phyloP scores from a whole-genome alignment of 2,888 invertebrate genomes.

The Cacoxenus indagator region DNA sequence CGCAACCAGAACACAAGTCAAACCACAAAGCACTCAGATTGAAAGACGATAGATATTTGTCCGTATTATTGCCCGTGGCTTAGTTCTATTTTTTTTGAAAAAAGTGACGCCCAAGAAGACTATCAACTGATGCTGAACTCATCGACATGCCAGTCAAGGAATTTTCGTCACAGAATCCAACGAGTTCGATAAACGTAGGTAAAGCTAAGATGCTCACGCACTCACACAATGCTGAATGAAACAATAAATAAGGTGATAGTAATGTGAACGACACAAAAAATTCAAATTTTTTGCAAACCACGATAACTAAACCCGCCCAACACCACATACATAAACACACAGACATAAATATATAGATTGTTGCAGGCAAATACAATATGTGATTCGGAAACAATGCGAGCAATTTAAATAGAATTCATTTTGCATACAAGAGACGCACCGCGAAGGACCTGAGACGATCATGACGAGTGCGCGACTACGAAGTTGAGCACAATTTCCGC shows the following conservation, averaged over 20 bases:
- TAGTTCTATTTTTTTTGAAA: neutral
- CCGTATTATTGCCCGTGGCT: neutral
- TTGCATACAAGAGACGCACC: slow-evolving; percentile 42
- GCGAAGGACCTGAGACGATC: no score
- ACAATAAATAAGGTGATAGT: neutral
- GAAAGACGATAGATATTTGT: neutral
- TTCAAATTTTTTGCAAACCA: neutral
- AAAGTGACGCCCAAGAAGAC: no score
- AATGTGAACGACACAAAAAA: neutral
- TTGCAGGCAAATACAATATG: neutral
- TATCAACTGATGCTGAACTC: neutral
- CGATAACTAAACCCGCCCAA: neutral
- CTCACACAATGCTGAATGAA: neutral
- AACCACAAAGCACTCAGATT: neutral
- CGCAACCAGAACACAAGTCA: neutral
- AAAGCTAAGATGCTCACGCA: neutral
- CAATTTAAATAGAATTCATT: slow-evolving; percentile 52
- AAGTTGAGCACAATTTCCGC: slow-evolving; percentile 57
- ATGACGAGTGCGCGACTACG: slow-evolving; percentile 29
- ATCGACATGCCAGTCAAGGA: neutral
- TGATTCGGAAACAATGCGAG: slow-evolving; percentile 21
- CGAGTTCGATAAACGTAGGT: neutral
- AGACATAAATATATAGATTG: neutral
- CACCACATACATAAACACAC: neutral
- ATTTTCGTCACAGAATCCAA: neutral